Conservation (phyloP, 2,888 invertebrate species). For the Meiosimyza decipiens region DNA sequence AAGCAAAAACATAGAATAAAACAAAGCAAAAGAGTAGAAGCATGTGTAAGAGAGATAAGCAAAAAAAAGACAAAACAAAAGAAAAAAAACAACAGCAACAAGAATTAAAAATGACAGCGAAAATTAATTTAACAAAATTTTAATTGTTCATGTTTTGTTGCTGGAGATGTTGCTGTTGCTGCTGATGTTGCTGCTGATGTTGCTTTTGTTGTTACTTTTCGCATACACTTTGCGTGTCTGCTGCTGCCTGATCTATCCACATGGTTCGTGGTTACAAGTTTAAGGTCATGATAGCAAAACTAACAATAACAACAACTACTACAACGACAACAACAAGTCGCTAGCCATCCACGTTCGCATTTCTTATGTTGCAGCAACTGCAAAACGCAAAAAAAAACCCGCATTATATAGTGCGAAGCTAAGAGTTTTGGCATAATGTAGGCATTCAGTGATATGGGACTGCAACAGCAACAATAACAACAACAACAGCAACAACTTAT, state of each 20-base stretch:
- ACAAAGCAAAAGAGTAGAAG: not conserved
- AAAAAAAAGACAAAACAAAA: not conserved
- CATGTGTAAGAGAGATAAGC: not conserved
- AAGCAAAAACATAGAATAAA: not conserved
- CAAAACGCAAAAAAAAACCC: slow-evolving; percentile 1
- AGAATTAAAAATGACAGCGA: slow-evolving; percentile 25
- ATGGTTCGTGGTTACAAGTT: slow-evolving; percentile 50
- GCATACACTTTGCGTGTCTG: slow-evolving; percentile 44
- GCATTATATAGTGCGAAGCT: not conserved
- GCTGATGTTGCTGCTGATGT: slow-evolving; percentile 23
- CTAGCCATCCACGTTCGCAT: not conserved
- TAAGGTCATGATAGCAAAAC: slow-evolving; percentile 52
- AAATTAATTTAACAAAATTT: slow-evolving; percentile 52
- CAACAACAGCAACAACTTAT: slow-evolving; percentile 15
- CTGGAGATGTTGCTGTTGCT: not conserved
- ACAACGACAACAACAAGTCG: slow-evolving; percentile 22
- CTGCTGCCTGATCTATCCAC: not conserved
- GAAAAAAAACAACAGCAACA: not conserved
- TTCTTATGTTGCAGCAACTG: not conserved
- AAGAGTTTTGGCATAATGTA: not conserved
- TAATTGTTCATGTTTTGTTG: slow-evolving; percentile 49
- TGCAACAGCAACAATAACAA: slow-evolving; percentile 14
- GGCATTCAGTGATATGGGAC: not conserved
- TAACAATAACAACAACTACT: slow-evolving; percentile 31
- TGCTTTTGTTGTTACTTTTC: slow-evolving; percentile 29